Evolutionary conservation across 1,140 invertebrate genomes (phyloP), one percentile per base, ranked within the genome.

Genomic region (Mesaphorura yosii): DNA sequence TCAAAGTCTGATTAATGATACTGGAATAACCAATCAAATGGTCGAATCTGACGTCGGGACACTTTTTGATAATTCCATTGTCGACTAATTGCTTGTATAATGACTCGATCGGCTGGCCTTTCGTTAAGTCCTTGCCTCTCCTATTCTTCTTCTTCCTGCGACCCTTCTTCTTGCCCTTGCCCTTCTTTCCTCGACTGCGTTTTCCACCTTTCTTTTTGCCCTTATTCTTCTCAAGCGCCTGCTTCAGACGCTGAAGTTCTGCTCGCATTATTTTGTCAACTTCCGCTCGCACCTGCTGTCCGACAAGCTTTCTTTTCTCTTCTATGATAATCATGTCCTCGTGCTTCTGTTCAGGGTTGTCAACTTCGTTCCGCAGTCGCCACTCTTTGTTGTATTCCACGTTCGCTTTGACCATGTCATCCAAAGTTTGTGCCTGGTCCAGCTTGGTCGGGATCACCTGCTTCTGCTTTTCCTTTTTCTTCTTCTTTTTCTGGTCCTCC

Each of bases 91-190:
- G 92, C 69, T 95, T 89, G 68, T 89, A 91, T 1, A 94, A 70
- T 0, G 86, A 91, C 67, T 92, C 86, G 1, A 82, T 82, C 0
- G 85, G 88, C 64, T 87, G 75, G 65, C 96, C 90, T 1, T 90
- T 87, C n/a, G 92, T 96, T 34, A 96, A 72, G 73, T 96, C 91
- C 70, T 96, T 96, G 65, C 93, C 89, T 69, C 90, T 93, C 66
- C 90, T 91, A 66, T 87, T 91, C 69, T 90, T 92, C 61, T 78
- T 81, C 57, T 86, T 88, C 20, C 84, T 84, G 49, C 84, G 80
- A 7, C 82, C 76, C 25, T 53, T 53, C 23, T 84, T 75, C 22
- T 83, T 75, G 73, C 80, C 80, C 68, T 83, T 87, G 53, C 61
- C 70, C 67, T 86, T 88, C 64, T 78, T 78, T 54, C 76, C 78